A percentile compares a stretch with the other conserved stretches of the same genome.
Evolutionary conservation across 2,888 invertebrate genomes (phyloP).

Genomic region (Drosophila parthenogenetica): DNA sequence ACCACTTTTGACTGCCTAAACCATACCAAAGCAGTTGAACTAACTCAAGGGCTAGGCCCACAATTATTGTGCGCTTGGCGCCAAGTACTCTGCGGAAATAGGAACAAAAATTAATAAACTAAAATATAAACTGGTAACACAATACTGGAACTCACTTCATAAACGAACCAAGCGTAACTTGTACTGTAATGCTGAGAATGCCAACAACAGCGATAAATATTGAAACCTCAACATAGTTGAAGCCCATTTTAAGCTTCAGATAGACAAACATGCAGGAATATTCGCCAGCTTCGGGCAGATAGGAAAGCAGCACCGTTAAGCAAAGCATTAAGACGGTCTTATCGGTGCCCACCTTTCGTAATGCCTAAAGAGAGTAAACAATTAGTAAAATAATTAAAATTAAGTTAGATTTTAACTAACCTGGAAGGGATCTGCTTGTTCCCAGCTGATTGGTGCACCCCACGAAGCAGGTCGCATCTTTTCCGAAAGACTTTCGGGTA

Average conservation of each 20-base stretch:
- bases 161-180: constrained; percentile 93
- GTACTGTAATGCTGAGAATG: constrained; percentile 97
- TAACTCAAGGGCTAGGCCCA: constrained; percentile 98
- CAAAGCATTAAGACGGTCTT: constrained; percentile 98
- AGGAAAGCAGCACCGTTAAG: constrained; percentile 98
- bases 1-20: constrained; percentile 97
- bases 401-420: constrained; percentile 84
- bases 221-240: constrained; percentile 97
- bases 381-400: not conserved
- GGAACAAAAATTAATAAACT: not conserved
- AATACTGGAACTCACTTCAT: constrained; percentile 86
- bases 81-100: constrained; percentile 87
- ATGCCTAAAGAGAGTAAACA: constrained; percentile 85
- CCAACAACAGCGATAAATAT: constrained; percentile 99
- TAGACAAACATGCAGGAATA: constrained; percentile 99
- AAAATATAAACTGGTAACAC: not conserved
- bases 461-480: constrained; percentile 92
- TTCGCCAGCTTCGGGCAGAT: constrained; percentile 99
- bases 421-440: constrained; percentile 98
- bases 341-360: constrained; percentile 96
- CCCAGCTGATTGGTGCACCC: constrained; percentile 97
- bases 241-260: constrained; percentile 98
- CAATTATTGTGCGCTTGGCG: constrained; percentile 98
- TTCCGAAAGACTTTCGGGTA: constrained; percentile 99
- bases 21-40: constrained; percentile 99